Conservation (phyloP, 1,140 invertebrate species). For the Aphelenchoides avenae region DNA sequence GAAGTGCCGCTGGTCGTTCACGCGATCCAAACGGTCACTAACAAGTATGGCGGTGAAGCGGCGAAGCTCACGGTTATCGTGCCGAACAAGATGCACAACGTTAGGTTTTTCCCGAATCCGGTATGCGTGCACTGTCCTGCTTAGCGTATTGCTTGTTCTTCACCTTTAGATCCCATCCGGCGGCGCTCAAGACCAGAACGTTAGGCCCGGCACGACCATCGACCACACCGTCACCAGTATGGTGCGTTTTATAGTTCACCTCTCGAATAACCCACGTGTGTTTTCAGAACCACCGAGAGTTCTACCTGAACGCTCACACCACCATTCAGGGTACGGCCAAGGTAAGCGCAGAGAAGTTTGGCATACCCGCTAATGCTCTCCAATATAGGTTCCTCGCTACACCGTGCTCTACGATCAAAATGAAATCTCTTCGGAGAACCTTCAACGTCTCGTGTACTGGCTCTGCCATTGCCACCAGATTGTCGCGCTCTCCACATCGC, state of each 20-base stretch:
- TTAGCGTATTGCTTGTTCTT: background rate
- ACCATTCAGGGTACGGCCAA: conserved; percentile 27
- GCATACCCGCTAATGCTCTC: too few relatives aligned
- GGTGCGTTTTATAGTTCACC: too few relatives aligned
- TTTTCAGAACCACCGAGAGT: conserved; percentile 12
- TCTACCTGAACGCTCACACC: conserved; percentile 23
- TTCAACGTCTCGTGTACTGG: conserved; percentile 2
- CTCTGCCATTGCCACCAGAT: too few relatives aligned
- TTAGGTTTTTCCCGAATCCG: conserved; percentile 1
- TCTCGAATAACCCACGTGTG: too few relatives aligned
- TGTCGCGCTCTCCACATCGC: too few relatives aligned
- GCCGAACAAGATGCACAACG: conserved; percentile 1
- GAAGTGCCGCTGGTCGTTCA: conserved; percentile 10
- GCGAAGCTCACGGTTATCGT: conserved; percentile 10
- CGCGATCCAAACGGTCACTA: background rate
- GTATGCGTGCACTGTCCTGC: background rate
- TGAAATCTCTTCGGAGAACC: background rate
- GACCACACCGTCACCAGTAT: conserved; percentile 13
- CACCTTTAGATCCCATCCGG: conserved; percentile 22
- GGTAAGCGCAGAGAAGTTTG: too few relatives aligned
- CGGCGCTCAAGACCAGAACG: conserved; percentile 23
- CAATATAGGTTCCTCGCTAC: too few relatives aligned
- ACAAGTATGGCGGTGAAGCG: background rate
- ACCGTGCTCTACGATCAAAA: conserved; percentile 8
- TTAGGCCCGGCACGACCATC: conserved; percentile 17